phyloP scores from a whole-genome alignment of 2,888 invertebrate genomes.

The Euphydryas editha region DNA sequence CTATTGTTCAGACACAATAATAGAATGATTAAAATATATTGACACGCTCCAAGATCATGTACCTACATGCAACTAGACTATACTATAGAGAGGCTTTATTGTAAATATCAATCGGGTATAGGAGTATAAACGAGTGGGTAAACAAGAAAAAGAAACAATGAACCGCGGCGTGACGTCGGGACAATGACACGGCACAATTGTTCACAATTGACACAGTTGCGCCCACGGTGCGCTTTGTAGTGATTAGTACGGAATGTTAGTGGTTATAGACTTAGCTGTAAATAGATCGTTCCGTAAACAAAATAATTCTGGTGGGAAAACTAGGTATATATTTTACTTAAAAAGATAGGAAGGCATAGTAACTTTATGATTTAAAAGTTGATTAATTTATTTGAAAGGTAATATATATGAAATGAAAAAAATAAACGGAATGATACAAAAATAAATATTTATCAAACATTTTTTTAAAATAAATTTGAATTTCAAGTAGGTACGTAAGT shows the following conservation, averaged over 20 bases:
- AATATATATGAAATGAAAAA: too few species aligned
- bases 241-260: conserved; percentile 3
- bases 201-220: conserved; percentile 52
- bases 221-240: conserved; percentile 20
- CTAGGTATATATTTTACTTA: not conserved
- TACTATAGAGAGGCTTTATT: conserved; percentile 44
- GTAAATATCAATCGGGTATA: conserved; percentile 45
- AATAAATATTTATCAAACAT: too few species aligned
- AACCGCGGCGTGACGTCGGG: conserved; percentile 27
- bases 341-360: not conserved
- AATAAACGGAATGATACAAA: too few species aligned
- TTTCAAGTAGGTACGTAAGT: too few species aligned
- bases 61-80: not conserved
- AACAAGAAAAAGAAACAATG: conserved; percentile 35
- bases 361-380: too few species aligned
- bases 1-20: not conserved
- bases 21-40: not conserved
- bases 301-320: not conserved
- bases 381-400: too few species aligned
- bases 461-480: too few species aligned
- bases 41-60: not conserved
- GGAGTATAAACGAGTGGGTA: conserved; percentile 39
- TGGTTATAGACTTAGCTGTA: not conserved
- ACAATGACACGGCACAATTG: conserved; percentile 38
- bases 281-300: not conserved